These are phyloP conservation scores for Pardalotus punctatus DNA, from an alignment of 2,113 vertebrate genomes.

Conservation along the genomic window DNA sequence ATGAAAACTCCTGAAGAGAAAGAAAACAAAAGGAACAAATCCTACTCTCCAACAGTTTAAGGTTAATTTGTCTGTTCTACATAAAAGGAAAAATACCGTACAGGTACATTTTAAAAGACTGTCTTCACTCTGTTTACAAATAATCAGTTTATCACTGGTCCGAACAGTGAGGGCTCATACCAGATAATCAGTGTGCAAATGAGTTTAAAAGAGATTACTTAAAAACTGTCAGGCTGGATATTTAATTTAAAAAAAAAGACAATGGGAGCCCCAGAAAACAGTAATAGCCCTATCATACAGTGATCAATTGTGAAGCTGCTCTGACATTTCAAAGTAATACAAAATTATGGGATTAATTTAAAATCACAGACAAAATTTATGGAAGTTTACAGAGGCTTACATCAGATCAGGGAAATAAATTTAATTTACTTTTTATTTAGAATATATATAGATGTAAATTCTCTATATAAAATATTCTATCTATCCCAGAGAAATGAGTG, in stretches of 20 bases:
- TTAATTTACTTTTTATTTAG: background rate
- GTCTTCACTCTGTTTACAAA: background rate
- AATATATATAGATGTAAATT: background rate
- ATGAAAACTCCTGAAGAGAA: too few species aligned
- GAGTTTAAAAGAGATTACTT: constrained; percentile 32
- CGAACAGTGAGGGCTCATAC: background rate
- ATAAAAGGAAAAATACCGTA: background rate
- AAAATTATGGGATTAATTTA: constrained; percentile 56
- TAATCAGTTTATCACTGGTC: constrained; percentile 3
- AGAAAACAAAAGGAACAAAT: too few species aligned
- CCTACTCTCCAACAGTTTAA: too few species aligned
- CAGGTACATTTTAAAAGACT: background rate
- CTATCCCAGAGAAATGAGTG: background rate
- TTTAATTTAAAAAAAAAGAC: constrained; percentile 38
- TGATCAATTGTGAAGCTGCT: constrained; percentile 28
- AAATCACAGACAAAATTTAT: constrained; percentile 30
- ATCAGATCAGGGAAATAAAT: background rate
- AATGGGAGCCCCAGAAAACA: constrained; percentile 40
- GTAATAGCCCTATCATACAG: background rate
- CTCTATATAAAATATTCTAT: background rate
- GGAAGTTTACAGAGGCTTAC: background rate
- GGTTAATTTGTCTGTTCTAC: background rate
- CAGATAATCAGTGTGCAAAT: constrained; percentile 51
- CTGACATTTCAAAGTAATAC: background rate
- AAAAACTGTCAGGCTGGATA: constrained; percentile 30